Conservation (phyloP, 2,888 invertebrate species). For the Sphaeridia pumilis region DNA sequence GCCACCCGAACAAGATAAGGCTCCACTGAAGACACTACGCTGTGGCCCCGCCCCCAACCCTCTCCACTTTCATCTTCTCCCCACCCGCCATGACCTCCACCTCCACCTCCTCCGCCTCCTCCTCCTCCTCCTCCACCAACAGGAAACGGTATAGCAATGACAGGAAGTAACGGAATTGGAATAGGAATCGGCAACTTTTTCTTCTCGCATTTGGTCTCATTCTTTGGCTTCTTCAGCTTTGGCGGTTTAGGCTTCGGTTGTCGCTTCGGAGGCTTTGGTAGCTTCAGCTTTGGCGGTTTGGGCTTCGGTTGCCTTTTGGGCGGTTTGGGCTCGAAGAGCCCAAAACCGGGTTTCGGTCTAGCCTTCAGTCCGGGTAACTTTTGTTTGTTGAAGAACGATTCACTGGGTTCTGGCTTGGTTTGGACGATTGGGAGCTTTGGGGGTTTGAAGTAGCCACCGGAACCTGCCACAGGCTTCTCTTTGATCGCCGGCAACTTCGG, state of each 20-base stretch:
- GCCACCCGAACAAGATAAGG: slow-evolving; percentile 32
- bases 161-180: slow-evolving; percentile 19
- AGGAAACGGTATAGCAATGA: slow-evolving; percentile 29
- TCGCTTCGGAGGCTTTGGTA: not conserved
- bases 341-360: slow-evolving; percentile 10
- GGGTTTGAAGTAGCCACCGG: too few relatives aligned
- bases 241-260: not conserved
- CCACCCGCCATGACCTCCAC: slow-evolving; percentile 10
- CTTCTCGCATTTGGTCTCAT: not conserved
- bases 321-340: slow-evolving; percentile 4
- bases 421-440: too few relatives aligned
- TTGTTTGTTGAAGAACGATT: too few relatives aligned
- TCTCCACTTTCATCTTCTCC: not conserved
- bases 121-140: slow-evolving; percentile 29
- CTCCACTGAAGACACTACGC: slow-evolving; percentile 21
- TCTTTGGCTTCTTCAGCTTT: slow-evolving; percentile 1
- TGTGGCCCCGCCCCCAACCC: slow-evolving; percentile 17
- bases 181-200: slow-evolving; percentile 27
- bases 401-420: too few relatives aligned
- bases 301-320: slow-evolving; percentile 13
- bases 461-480: too few relatives aligned
- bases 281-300: slow-evolving; percentile 7
- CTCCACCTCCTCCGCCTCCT: slow-evolving; percentile 20
- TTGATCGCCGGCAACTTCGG: too few relatives aligned
- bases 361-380: too few relatives aligned